phyloP scores from a whole-genome alignment of 2,113 vertebrate species.

The Pachypanchax playfairii region DNA sequence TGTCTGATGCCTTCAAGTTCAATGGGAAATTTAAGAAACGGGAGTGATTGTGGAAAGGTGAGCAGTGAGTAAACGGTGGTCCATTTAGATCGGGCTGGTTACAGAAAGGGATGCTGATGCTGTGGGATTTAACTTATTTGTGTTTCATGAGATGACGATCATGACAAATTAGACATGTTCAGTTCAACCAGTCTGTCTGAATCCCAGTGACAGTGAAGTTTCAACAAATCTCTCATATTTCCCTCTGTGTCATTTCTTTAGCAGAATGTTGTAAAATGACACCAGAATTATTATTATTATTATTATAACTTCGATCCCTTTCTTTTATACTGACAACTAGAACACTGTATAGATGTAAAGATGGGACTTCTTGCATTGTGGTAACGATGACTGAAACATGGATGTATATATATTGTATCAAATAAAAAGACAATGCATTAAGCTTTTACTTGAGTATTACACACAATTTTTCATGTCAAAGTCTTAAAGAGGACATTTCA shows the following conservation, averaged over 20 bases:
- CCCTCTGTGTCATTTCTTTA: conserved; percentile 64
- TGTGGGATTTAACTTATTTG: not conserved
- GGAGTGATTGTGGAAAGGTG: conserved; percentile 18
- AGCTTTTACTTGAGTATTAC: conserved; percentile 75
- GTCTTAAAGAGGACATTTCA: too few relatives aligned
- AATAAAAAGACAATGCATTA: conserved; percentile 85
- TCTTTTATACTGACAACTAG: conserved; percentile 82
- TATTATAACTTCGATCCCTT: conserved; percentile 79
- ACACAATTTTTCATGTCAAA: too few relatives aligned
- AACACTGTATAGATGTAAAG: conserved; percentile 90
- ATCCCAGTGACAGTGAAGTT: conserved; percentile 74
- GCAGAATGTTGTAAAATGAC: conserved; percentile 69
- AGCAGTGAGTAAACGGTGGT: conserved; percentile 26
- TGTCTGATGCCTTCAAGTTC: not conserved
- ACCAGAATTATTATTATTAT: conserved; percentile 52
- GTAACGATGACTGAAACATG: conserved; percentile 82
- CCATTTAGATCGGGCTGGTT: not conserved
- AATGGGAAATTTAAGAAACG: conserved; percentile 41
- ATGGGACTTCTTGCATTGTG: conserved; percentile 86
- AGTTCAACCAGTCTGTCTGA: conserved; percentile 29
- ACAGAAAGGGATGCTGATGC: not conserved
- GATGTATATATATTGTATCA: conserved; percentile 90
- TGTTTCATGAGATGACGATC: too few relatives aligned
- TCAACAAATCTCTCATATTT: conserved; percentile 49
- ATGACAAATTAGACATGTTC: too few relatives aligned